phyloP scores from a whole-genome alignment of 2,113 vertebrate genomes.

The Corythoichthys haematopterus region DNA sequence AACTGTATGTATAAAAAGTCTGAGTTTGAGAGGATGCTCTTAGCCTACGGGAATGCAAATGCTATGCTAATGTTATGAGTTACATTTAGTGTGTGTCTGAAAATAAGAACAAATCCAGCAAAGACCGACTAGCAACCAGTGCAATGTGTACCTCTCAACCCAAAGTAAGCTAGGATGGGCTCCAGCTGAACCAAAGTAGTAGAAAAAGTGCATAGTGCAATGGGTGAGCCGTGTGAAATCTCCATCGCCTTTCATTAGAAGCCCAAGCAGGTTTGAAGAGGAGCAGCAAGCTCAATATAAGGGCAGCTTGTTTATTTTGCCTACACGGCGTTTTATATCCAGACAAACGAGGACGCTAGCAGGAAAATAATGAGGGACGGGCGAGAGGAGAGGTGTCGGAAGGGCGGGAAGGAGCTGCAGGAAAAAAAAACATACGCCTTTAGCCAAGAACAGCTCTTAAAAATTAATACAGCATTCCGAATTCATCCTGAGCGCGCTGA shows the following conservation, averaged over 20 bases:
- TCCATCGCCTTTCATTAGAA: constrained; percentile 50
- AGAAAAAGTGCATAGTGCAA: background rate
- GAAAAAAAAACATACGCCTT: constrained; percentile 45
- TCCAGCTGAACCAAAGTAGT: background rate
- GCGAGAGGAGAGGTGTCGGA: constrained; percentile 15
- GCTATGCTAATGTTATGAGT: too few species aligned
- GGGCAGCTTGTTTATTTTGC: constrained; percentile 49
- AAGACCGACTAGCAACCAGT: background rate
- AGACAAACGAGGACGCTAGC: constrained; percentile 57
- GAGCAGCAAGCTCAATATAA: constrained; percentile 8
- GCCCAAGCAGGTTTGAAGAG: constrained; percentile 38
- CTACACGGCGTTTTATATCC: constrained; percentile 47
- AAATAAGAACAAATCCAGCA: background rate
- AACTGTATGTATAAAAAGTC: too few species aligned
- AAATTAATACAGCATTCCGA: constrained; percentile 69
- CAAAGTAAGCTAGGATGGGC: too few species aligned
- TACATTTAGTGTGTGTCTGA: too few species aligned
- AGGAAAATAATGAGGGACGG: constrained; percentile 57
- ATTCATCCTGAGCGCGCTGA: constrained; percentile 66
- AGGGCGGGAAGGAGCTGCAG: constrained; percentile 20
- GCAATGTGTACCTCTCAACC: background rate
- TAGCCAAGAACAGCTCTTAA: constrained; percentile 61
- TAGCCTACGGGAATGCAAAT: too few species aligned
- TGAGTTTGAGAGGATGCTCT: too few species aligned
- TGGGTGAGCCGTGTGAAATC: constrained; percentile 24